phyloP scores from a whole-genome alignment of 2,888 invertebrate species.

The Nemurella pictetii region DNA sequence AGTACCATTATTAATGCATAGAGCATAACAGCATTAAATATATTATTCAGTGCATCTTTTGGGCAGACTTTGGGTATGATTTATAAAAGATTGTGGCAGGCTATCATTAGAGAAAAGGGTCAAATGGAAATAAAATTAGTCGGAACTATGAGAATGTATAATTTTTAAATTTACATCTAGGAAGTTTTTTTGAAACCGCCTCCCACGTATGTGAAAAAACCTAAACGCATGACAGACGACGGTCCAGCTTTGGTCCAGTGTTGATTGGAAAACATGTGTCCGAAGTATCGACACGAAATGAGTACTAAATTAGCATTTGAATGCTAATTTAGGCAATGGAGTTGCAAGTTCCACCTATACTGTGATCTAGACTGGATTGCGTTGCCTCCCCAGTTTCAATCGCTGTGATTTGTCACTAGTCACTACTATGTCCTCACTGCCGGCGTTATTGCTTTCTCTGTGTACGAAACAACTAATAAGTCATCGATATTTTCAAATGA shows the following conservation, averaged over 20 bases:
- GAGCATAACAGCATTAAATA: neutral
- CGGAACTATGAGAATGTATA: neutral
- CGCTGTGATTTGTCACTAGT: neutral
- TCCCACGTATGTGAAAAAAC: neutral
- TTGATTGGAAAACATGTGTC: neutral
- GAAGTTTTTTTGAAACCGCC: neutral
- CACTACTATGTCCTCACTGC: neutral
- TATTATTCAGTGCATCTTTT: neutral
- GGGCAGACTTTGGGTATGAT: neutral
- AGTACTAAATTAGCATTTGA: neutral
- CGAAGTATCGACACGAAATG: neutral
- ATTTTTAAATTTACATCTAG: neutral
- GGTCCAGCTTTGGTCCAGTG: neutral
- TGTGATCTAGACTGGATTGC: neutral
- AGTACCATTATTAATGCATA: neutral
- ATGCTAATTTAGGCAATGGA: neutral
- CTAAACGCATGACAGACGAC: neutral
- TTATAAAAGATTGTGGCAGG: neutral
- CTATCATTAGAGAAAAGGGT: neutral
- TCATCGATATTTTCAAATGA: neutral
- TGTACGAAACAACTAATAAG: neutral
- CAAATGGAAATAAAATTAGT: neutral
- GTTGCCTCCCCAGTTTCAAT: neutral
- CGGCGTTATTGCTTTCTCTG: neutral
- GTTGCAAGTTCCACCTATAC: neutral